Conservation (phyloP, 1,140 invertebrate genomes). For the Nephotettix cincticeps region DNA sequence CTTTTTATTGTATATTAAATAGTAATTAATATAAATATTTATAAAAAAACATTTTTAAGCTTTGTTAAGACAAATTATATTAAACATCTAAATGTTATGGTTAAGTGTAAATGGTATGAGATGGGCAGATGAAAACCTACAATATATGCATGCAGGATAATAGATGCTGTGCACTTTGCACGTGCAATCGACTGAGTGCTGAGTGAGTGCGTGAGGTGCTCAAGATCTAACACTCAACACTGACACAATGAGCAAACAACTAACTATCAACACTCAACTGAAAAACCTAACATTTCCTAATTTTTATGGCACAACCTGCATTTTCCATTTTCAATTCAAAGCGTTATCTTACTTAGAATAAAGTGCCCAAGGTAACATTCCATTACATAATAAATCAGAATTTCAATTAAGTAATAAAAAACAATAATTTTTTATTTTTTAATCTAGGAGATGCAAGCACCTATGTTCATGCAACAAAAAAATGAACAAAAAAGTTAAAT, state of each 20-base stretch:
- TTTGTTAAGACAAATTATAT: too few species aligned
- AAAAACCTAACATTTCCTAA: neutral
- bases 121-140: too few species aligned
- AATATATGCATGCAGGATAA: too few species aligned
- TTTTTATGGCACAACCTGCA: conserved; percentile 18
- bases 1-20: too few species aligned
- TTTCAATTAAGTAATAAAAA: neutral
- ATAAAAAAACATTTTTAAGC: too few species aligned
- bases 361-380: neutral
- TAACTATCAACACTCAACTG: neutral
- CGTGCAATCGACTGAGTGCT: too few species aligned
- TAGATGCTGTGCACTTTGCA: too few species aligned
- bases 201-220: too few species aligned
- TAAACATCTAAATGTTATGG: too few species aligned
- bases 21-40: too few species aligned
- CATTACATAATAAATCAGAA: neutral
- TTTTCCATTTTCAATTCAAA: conserved; percentile 9
- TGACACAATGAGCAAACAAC: neutral
- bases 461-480: conserved; percentile 2
- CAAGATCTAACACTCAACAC: neutral
- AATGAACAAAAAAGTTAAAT: neutral
- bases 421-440: neutral
- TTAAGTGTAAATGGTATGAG: too few species aligned
- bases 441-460: neutral
- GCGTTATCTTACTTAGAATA: too few species aligned